Evolutionary conservation across 2,888 invertebrate species (phyloP), one percentile per base, ranked within the genome.

Genomic region (Clanis bilineata): DNA sequence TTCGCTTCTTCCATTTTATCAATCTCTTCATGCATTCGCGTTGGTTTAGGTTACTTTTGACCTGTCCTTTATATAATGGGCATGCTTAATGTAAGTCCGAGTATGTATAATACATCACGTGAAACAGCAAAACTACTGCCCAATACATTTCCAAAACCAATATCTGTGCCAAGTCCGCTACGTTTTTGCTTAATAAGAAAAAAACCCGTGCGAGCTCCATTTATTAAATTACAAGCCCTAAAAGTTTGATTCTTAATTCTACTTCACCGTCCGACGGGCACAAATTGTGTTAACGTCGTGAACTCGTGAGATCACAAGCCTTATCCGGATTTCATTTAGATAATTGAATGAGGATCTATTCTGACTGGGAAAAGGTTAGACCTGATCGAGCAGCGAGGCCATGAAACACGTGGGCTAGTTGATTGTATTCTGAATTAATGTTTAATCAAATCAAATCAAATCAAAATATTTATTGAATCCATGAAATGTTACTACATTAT

Each of bases 341-440:
- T 90, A 91, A 90, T 90, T 90, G 88, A 91, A 91, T 90, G 86
- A 90, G 86, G 84, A 86, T 87, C 85, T 88, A 86, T 85, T 87
- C 83, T 83, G 80, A 78, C 83, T 83, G 82, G 80, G 85, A 84
- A 87, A 88, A 86, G 87, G 85, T 82, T 81, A 79, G 70, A 68
- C 65, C 68, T 73, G 73, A 72, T 75, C 73, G 68, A 69, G 68
- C 62, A 66, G 61, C 63, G 66, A 59, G 77, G 86, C 84, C 64
- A 77, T 5, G 39, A 39, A 39, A 39, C 15, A 3, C 15, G 15
- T n/a, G 15, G 6, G 4, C n/a, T 1, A 4, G 38, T n/a, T n/a
- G n/a, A n/a, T n/a, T n/a, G n/a, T n/a, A n/a, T n/a, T n/a, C n/a
- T n/a, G n/a, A n/a, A n/a, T n/a, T n/a, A n/a, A n/a, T n/a, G n/a